Evolutionary conservation across 92 coral and sea anemone species (phyloP).

Genomic region (Epizoanthus rinbou): DNA sequence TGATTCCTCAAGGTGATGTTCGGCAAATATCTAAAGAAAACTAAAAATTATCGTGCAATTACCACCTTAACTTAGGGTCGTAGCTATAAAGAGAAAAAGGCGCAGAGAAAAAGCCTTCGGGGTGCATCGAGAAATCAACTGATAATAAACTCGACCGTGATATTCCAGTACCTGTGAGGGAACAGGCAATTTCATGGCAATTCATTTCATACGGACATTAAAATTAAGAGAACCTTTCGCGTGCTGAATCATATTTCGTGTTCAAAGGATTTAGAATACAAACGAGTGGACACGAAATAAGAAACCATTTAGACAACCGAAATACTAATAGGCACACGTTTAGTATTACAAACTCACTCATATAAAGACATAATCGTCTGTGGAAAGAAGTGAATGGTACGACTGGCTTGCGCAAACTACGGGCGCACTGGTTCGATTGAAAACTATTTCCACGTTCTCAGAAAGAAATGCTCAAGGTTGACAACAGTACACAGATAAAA

Average conservation of each 20-base stretch:
- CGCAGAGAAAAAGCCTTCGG: not conserved
- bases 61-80: not conserved
- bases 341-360: not conserved
- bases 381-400: not conserved
- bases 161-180: too few species aligned
- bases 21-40: constrained; percentile 12
- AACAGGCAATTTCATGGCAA: too few species aligned
- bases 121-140: not conserved
- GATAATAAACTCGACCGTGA: too few species aligned
- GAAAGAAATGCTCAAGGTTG: not conserved
- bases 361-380: too few species aligned
- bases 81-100: too few species aligned
- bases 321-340: not conserved
- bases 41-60: constrained; percentile 9
- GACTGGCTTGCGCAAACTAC: not conserved
- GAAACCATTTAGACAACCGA: too few species aligned
- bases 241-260: too few species aligned
- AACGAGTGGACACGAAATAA: too few species aligned
- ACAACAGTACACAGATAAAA: constrained; percentile 5
- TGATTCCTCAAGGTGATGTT: not conserved
- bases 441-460: not conserved
- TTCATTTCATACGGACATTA: too few species aligned
- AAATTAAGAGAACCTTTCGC: too few species aligned
- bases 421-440: not conserved
- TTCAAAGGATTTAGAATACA: too few species aligned